Evolutionary conservation across 1,140 invertebrate species (phyloP), one percentile per base, ranked within the genome.

Genomic region (Lordiphosa clarofinis): DNA sequence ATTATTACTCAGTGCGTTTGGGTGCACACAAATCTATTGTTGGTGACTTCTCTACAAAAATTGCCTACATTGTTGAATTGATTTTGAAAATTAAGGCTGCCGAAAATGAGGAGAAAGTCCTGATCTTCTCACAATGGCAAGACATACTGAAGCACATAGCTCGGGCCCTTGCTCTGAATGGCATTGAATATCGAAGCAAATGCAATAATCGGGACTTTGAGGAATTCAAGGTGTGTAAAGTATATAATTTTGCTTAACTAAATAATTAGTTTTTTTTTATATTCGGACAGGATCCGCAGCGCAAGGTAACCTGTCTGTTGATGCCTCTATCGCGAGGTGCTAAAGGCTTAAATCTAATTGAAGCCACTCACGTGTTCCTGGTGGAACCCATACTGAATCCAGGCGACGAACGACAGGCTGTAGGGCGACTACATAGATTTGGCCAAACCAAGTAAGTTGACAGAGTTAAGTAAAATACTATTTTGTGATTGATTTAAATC

Each of bases 261-360:
- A 55, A 24, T 24, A 5, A 24, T 1, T 1, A 8, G 5, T 4
- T 4, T 33, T 19, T 11, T 68, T 73, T 8, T 31, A 31, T 31
- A n/a, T n/a, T n/a, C n/a, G n/a, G 2, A 31, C 53, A 90, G 90
- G 82, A 91, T 75, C 50, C 78, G 3, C 36, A 73, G 6, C 58
- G 89, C 13, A 89, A 90, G 33, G 90, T 95, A 0, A 92, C 91
- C 35, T 94, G 91, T 10, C 89, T 96, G 4, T 84, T 96, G 5
- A 88, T 96, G 69, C 94, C 94, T 0, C 88, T 95, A 5, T 89
- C 90, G 55, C 91, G 91, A 46, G 95, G 94, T 9, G 90, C 93
- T 0, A 96, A 96, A 88, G 95, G 95, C 0, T 84, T 96, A 1
- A 96, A 96, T 89, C 87, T 96, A 24, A 93, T 93, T 21, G 95